Base-by-base conservation (phyloP, 1,140 invertebrate genomes). In the Drosophila bifasciata region DNA sequence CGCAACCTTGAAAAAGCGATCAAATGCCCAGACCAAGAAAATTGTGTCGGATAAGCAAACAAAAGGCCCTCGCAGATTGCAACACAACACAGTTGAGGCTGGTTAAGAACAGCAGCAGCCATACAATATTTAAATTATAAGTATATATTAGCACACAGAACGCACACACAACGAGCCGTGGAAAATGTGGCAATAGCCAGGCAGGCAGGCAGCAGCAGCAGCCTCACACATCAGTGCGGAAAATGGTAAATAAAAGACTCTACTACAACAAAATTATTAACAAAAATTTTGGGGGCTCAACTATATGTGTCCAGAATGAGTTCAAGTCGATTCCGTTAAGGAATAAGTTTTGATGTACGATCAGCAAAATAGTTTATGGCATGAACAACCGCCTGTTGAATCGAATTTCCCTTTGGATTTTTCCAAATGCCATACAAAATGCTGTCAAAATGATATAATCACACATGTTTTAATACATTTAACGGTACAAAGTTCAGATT, bases 81-180 rank as follows among this genome's bases (percentile, higher is more conserved):
- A 69, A 86, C 81, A 85, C 50, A 17, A 85, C 50, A 17, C 41
- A 60, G 68, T 81, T 81, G 83, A 81, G 83, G 81, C 69, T 88
- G 81, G 81, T 86, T 86, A 86, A 86, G 81, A 81, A 86, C 60
- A 53, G 49, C 60, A 52, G 49, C 53, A 43, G 70, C 52, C 21
- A 74, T 57, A 73, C 76, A 86, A 86, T 86, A 86, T 86, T 86
- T 86, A 81, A 86, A 86, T 88, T 86, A 86, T 88, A 86, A 86
- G 81, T 86, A 86, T 88, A 86, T 86, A 86, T 81, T 88, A 71
- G 81, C 81, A 86, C 77, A 88, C 77, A 68, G 44, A 55, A 39
- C 9, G 45, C n/a, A n/a, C n/a, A n/a, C n/a, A n/a, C n/a, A n/a
- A n/a, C 40, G 51, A 21, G 66, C 21, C 50, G 16, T 52, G 64